Conservation (phyloP, 2,113 vertebrate species). For the Neodontobutis hainanensis region DNA sequence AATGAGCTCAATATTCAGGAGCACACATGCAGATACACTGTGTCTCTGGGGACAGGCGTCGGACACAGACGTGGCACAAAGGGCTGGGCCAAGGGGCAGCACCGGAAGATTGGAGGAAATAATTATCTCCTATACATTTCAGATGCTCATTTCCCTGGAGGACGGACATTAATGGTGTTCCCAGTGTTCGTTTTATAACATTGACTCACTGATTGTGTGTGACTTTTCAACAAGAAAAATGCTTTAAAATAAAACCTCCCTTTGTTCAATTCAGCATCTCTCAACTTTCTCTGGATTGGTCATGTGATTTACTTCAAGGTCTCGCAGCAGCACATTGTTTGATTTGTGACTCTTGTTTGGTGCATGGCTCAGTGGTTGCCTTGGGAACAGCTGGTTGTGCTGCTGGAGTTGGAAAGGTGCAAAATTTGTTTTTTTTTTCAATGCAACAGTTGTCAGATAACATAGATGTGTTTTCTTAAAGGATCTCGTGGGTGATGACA, state of each 20-base stretch:
- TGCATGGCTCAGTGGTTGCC: constrained; percentile 60
- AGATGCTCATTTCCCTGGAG: constrained; percentile 54
- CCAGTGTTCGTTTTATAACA: not conserved
- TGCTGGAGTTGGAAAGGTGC: constrained; percentile 62
- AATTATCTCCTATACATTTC: constrained; percentile 71
- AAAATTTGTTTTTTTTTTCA: constrained; percentile 55
- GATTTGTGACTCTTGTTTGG: constrained; percentile 29
- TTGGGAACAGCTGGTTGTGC: constrained; percentile 71
- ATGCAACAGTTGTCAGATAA: constrained; percentile 54
- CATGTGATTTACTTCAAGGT: constrained; percentile 35
- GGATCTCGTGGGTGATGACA: constrained; percentile 27
- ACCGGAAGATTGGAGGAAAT: constrained; percentile 67
- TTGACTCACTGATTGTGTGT: too few species aligned
- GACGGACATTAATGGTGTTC: constrained; percentile 23
- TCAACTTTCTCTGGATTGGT: constrained; percentile 5
- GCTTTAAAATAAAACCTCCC: constrained; percentile 7
- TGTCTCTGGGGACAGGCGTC: constrained; percentile 42
- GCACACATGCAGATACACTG: constrained; percentile 21
- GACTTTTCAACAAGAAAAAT: not conserved
- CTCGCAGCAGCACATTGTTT: constrained; percentile 6
- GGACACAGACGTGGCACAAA: constrained; percentile 47
- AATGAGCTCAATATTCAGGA: not conserved
- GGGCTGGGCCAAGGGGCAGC: constrained; percentile 35
- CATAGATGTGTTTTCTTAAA: constrained; percentile 14
- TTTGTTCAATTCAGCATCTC: constrained; percentile 15